A percentile compares a stretch with the other conserved stretches of the same genome.
Evolutionary conservation across 2,888 invertebrate species (phyloP).

Genomic region (Oscheius sp.): DNA sequence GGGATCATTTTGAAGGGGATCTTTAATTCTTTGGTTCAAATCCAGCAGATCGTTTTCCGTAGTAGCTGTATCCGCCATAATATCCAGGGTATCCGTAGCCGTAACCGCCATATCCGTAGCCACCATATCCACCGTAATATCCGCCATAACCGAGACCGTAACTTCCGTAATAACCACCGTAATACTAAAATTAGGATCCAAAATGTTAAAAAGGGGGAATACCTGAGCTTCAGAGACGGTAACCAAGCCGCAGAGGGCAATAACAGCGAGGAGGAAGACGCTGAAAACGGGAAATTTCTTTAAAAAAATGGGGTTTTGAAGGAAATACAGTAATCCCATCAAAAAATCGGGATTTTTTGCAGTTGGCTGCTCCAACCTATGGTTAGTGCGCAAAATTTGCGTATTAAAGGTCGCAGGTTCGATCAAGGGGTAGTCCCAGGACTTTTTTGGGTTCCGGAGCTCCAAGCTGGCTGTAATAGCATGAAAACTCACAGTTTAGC

Average conservation of each 20-base stretch:
- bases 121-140: constrained; percentile 5
- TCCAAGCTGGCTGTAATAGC: background rate
- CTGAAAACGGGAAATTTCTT: background rate
- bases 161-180: background rate
- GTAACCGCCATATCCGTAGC: background rate
- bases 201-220: background rate
- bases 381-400: too few species aligned
- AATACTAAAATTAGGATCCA: too few species aligned
- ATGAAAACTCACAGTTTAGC: constrained; percentile 15
- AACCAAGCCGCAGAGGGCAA: constrained; percentile 14
- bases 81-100: background rate
- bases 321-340: too few species aligned
- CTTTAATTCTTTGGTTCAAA: background rate
- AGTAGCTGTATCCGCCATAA: constrained; percentile 1
- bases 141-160: background rate
- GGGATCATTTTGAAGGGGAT: background rate
- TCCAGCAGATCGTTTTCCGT: background rate
- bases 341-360: too few species aligned
- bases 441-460: too few species aligned
- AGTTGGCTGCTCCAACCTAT: too few species aligned
- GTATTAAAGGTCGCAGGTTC: too few species aligned
- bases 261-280: constrained; percentile 5
- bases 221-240: constrained; percentile 22
- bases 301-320: background rate
- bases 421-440: too few species aligned